Conservation (phyloP, 2,888 invertebrate species). For the Drosophila heteroneura region DNA sequence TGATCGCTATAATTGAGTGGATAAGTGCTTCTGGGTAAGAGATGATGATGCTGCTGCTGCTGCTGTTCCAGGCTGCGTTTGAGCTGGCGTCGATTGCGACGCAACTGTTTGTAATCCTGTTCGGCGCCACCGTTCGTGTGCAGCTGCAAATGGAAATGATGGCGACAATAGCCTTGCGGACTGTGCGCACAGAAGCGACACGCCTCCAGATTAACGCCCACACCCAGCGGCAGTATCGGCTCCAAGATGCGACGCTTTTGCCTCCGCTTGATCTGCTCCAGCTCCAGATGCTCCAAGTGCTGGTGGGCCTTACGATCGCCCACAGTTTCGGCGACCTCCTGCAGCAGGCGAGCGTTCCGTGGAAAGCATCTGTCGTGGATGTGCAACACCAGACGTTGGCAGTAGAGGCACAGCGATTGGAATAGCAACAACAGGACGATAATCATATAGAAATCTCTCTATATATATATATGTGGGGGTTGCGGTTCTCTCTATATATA, state of each 20-base stretch:
- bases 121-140: constrained; percentile 56
- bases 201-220: constrained; percentile 63
- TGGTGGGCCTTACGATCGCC: constrained; percentile 73
- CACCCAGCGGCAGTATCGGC: constrained; percentile 59
- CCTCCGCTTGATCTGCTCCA: constrained; percentile 61
- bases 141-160: constrained; percentile 82
- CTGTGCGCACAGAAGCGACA: constrained; percentile 84
- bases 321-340: constrained; percentile 82
- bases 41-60: constrained; percentile 13
- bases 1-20: constrained; percentile 43
- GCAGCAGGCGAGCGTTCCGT: constrained; percentile 83
- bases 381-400: constrained; percentile 84
- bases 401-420: constrained; percentile 85
- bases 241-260: constrained; percentile 71
- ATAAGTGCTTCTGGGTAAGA: constrained; percentile 29
- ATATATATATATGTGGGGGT: constrained; percentile 21
- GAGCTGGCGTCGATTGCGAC: constrained; percentile 75
- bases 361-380: constrained; percentile 85
- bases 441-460: constrained; percentile 81
- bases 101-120: constrained; percentile 73
- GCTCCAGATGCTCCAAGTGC: constrained; percentile 64
- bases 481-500: constrained; percentile 12
- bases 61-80: constrained; percentile 80
- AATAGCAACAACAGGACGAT: constrained; percentile 84
- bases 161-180: constrained; percentile 84